These are phyloP conservation scores for Petrocephalus microphthalmus DNA, from an alignment of 2,113 vertebrate genomes.

Conservation along the genomic window DNA sequence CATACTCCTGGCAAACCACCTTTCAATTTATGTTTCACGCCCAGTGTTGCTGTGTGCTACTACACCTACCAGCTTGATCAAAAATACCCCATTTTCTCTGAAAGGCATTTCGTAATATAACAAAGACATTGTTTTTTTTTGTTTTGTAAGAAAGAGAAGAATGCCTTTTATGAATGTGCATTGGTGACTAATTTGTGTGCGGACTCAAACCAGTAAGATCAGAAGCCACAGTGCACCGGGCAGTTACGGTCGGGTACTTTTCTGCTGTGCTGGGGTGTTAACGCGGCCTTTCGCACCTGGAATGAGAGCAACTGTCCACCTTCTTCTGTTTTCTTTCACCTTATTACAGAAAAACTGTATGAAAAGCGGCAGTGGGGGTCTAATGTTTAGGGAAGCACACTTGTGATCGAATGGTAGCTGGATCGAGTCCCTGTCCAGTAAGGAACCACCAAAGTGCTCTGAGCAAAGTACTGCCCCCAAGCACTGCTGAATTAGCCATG, in stretches of 20 bases:
- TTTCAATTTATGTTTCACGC: not conserved
- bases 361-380: too few relatives aligned
- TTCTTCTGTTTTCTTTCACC: not conserved
- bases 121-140: not conserved
- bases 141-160: not conserved
- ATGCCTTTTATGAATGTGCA: not conserved
- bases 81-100: not conserved
- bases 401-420: too few relatives aligned
- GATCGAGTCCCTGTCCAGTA: too few relatives aligned
- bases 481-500: too few relatives aligned
- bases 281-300: not conserved
- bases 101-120: conserved; percentile 9
- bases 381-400: too few relatives aligned
- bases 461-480: too few relatives aligned
- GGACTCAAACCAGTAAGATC: not conserved
- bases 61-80: not conserved
- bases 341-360: too few relatives aligned
- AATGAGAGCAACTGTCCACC: not conserved
- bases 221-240: not conserved
- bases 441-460: too few relatives aligned
- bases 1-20: not conserved
- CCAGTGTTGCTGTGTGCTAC: not conserved
- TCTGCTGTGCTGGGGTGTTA: not conserved
- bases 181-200: not conserved
- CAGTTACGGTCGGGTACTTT: not conserved